These are phyloP conservation scores for Diceros bicornis DNA, from an alignment of 2,797 vertebrate genomes.

Conservation along the genomic window DNA sequence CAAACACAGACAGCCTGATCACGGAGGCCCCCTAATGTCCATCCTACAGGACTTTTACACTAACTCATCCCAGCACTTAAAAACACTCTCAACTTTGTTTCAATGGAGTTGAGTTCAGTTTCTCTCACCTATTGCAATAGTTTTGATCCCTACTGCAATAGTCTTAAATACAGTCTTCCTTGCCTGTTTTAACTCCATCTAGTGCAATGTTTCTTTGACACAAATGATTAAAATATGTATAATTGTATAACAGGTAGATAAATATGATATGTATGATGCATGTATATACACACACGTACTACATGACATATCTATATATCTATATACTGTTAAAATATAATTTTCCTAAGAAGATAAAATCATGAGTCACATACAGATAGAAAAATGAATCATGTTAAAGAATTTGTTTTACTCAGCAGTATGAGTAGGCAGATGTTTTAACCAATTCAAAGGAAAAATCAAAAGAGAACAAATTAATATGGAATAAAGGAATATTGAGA, in stretches of 20 bases:
- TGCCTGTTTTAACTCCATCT: neutral
- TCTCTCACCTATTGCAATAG: neutral
- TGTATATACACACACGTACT: neutral
- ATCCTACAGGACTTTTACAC: neutral
- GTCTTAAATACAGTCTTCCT: neutral
- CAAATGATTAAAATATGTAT: neutral
- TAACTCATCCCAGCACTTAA: neutral
- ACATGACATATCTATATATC: neutral
- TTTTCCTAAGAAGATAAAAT: conserved; percentile 11
- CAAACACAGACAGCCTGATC: neutral
- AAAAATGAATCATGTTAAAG: neutral
- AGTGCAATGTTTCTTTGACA: neutral
- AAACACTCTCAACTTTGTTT: neutral
- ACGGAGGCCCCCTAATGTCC: too few relatives aligned
- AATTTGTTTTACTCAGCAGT: neutral
- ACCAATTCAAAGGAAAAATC: neutral
- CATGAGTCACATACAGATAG: neutral
- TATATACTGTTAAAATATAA: neutral
- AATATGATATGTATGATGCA: neutral
- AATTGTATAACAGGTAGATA: neutral
- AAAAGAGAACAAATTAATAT: neutral
- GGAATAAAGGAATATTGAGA: neutral
- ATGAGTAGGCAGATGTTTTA: neutral
- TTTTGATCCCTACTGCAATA: neutral
- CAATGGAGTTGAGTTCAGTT: neutral